A percentile compares a stretch with the other conserved stretches of the same genome.
phyloP scores from a whole-genome alignment of 2,888 invertebrate species.

The Aelia acuminata region DNA sequence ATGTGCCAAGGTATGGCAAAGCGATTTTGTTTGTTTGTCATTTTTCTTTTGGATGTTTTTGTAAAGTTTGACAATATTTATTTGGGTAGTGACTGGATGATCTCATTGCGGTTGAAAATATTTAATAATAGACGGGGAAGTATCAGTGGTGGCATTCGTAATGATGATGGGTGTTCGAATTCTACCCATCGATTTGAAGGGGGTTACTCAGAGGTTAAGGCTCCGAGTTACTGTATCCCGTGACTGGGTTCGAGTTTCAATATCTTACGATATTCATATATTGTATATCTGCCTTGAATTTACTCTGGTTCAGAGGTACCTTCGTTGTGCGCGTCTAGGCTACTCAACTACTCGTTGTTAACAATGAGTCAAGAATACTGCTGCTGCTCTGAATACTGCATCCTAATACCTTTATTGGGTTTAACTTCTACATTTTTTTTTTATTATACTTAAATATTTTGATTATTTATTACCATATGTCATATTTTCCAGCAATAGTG shows the following conservation, averaged over 20 bases:
- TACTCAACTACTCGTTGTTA: too few relatives aligned
- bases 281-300: not conserved
- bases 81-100: not conserved
- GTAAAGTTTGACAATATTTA: not conserved
- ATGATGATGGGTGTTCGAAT: not conserved
- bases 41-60: not conserved
- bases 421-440: too few relatives aligned
- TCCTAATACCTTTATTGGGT: too few relatives aligned
- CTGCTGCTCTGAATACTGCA: too few relatives aligned
- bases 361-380: too few relatives aligned
- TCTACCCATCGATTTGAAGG: not conserved
- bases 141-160: too few relatives aligned
- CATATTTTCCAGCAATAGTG: too few relatives aligned
- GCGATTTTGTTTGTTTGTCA: conserved; percentile 5
- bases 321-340: too few relatives aligned
- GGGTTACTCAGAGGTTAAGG: not conserved
- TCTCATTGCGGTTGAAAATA: not conserved
- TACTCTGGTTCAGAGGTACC: too few relatives aligned
- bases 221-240: not conserved
- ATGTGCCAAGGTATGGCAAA: conserved; percentile 33
- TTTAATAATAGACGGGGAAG: too few relatives aligned
- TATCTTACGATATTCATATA: not conserved
- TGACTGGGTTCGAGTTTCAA: not conserved
- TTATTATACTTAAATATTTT: too few relatives aligned
- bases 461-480: too few relatives aligned